These are phyloP conservation scores for Orestias chungarensis DNA, from an alignment of 2,797 vertebrate genomes.

Conservation along the genomic window DNA sequence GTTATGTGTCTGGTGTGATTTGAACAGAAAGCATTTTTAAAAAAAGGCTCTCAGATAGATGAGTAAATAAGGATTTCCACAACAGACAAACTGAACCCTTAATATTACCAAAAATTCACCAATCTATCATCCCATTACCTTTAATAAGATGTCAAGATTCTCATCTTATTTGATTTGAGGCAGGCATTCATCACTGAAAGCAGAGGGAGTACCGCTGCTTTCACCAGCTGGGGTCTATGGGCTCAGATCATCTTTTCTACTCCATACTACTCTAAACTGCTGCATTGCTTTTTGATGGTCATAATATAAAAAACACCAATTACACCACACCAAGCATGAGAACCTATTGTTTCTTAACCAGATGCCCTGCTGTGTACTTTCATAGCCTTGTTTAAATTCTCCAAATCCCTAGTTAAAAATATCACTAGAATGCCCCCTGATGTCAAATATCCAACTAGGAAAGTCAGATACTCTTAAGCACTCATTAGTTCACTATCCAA, in stretches of 20 bases:
- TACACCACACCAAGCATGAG: not conserved
- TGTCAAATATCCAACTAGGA: no score
- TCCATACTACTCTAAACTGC: not conserved
- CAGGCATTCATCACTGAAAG: not conserved
- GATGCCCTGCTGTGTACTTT: not conserved
- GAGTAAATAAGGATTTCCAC: not conserved
- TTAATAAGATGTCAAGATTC: not conserved
- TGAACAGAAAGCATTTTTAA: no score
- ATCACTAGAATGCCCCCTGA: no score
- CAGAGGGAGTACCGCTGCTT: not conserved
- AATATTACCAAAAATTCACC: not conserved
- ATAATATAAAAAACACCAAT: no score
- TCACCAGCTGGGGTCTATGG: no score
- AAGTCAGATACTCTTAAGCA: no score
- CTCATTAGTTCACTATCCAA: no score
- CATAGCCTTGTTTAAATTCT: not conserved
- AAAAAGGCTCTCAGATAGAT: no score
- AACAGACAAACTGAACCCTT: not conserved
- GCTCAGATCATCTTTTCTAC: not conserved
- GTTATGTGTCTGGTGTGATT: no score
- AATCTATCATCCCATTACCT: not conserved
- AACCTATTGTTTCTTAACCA: not conserved
- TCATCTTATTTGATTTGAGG: not conserved
- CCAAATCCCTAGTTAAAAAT: not conserved
- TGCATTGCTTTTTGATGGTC: not conserved